Conservation (phyloP, 2,888 invertebrate genomes). For the Endomychus coccineus region DNA sequence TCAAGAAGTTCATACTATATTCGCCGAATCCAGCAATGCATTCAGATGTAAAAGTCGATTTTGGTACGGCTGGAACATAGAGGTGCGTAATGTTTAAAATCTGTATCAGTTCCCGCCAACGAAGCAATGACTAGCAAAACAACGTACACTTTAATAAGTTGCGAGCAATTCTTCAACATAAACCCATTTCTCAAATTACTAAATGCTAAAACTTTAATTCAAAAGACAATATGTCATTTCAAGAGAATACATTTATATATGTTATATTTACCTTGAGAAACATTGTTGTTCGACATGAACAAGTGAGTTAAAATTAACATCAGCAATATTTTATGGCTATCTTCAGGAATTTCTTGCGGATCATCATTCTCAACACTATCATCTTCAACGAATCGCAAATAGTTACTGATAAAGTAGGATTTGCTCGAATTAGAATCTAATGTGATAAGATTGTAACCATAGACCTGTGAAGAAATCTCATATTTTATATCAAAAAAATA, state of each 20-base stretch:
- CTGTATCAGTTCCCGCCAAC: too few relatives aligned
- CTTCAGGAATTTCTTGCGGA: conserved; percentile 18
- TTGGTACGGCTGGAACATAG: too few relatives aligned
- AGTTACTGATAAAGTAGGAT: conserved; percentile 27
- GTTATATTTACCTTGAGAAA: conserved; percentile 26
- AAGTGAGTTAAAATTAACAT: conserved; percentile 31
- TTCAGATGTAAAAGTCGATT: too few relatives aligned
- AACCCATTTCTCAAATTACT: too few relatives aligned
- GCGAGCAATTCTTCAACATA: too few relatives aligned
- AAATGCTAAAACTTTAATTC: too few relatives aligned
- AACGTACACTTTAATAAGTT: too few relatives aligned
- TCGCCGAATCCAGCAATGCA: too few relatives aligned
- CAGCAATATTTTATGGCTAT: conserved; percentile 27
- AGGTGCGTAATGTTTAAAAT: too few relatives aligned
- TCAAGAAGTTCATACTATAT: too few relatives aligned
- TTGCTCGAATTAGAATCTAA: conserved; percentile 20
- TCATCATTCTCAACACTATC: conserved; percentile 15
- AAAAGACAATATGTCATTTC: too few relatives aligned
- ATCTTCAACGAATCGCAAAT: conserved; percentile 23
- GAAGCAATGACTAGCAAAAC: too few relatives aligned
- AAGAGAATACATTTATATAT: background rate
- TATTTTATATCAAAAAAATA: background rate
- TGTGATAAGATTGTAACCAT: conserved; percentile 28
- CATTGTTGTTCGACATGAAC: conserved; percentile 28
- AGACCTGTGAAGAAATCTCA: conserved; percentile 25